phyloP scores from a whole-genome alignment of 2,888 invertebrate species.

The Lepetodrilus schrolli region DNA sequence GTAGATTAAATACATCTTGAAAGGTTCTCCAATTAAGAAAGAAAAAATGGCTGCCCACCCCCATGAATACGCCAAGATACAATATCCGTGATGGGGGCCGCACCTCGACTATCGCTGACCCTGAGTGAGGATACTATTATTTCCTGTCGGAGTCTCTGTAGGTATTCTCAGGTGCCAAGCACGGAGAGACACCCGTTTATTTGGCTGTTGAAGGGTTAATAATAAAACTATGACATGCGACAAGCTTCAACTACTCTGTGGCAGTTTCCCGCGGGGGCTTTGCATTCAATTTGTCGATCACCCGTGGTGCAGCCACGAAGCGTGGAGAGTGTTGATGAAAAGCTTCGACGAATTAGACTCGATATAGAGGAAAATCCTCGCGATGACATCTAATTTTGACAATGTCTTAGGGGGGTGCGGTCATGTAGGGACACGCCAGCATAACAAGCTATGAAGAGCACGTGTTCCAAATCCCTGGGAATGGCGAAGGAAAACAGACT shows the following conservation, averaged over 20 bases:
- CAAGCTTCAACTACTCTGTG: not conserved
- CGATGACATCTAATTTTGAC: not conserved
- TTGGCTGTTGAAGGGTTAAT: constrained; percentile 11
- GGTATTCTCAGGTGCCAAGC: not conserved
- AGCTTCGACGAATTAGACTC: not conserved
- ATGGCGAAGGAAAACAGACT: not conserved
- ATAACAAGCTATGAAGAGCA: not conserved
- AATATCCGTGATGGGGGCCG: too few relatives aligned
- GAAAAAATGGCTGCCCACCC: not conserved
- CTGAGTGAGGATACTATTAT: too few relatives aligned
- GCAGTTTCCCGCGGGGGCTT: not conserved
- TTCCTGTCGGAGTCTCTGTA: too few relatives aligned
- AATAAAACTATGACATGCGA: not conserved
- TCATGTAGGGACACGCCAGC: not conserved
- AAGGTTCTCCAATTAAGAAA: not conserved
- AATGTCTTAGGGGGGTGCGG: not conserved
- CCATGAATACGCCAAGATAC: too few relatives aligned
- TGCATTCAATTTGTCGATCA: constrained; percentile 19
- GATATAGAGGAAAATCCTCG: not conserved
- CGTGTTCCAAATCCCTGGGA: not conserved
- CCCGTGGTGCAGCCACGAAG: constrained; percentile 1
- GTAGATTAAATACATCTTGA: not conserved
- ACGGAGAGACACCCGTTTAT: not conserved
- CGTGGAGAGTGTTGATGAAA: not conserved
- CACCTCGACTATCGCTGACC: too few relatives aligned